A percentile compares a stretch with the other conserved stretches of the same genome.
phyloP scores from a whole-genome alignment of 1,140 invertebrate species.

The Periplaneta americana region DNA sequence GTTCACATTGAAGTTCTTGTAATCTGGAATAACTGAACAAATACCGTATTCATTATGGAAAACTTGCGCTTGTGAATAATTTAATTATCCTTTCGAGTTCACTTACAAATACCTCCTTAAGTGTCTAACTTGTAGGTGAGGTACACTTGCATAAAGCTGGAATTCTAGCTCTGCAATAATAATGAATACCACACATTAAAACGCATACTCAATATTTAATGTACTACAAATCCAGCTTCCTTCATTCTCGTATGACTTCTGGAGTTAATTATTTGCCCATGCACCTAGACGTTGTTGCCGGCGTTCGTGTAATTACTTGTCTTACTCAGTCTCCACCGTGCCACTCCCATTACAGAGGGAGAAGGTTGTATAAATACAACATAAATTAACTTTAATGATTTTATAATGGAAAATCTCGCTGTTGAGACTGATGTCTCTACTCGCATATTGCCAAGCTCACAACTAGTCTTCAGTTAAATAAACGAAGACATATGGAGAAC shows the following conservation, averaged over 20 bases:
- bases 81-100: no score
- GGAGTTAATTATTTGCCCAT: background rate
- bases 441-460: background rate
- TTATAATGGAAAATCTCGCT: background rate
- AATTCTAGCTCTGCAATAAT: no score
- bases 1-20: no score
- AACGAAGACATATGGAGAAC: background rate
- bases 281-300: background rate
- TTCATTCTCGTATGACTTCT: background rate
- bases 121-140: no score
- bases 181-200: no score
- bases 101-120: no score
- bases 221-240: background rate
- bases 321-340: background rate
- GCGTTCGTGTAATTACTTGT: background rate
- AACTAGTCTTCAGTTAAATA: background rate
- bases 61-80: no score
- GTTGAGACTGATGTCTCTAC: background rate
- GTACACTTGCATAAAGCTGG: no score
- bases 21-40: no score
- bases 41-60: no score
- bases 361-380: background rate
- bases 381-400: conserved; percentile 1
- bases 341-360: background rate
- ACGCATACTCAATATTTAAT: background rate